Conservation (phyloP, 2,113 vertebrate genomes). For the Eulacestoma nigropectus region DNA sequence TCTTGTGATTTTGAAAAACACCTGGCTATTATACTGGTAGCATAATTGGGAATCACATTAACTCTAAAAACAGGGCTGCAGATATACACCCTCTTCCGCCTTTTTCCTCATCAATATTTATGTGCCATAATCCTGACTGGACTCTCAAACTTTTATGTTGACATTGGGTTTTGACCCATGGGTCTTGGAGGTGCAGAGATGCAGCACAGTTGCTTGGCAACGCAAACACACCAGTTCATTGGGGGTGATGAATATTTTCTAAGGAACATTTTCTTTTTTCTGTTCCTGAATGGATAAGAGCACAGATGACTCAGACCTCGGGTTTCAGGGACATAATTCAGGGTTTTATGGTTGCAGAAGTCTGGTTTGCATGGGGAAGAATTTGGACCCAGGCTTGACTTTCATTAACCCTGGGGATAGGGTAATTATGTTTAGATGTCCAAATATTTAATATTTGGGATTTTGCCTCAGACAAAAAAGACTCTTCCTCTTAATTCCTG, state of each 20-base stretch:
- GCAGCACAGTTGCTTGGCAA: constrained; percentile 20
- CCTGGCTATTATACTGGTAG: neutral
- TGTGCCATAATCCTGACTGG: neutral
- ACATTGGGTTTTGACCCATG: neutral
- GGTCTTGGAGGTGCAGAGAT: neutral
- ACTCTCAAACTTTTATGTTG: constrained; percentile 6
- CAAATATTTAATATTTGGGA: neutral
- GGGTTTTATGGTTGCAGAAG: neutral
- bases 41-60: neutral
- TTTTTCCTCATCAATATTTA: neutral
- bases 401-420: neutral
- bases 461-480: neutral
- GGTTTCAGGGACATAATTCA: neutral
- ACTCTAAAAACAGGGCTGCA: neutral
- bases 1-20: neutral
- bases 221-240: neutral
- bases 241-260: neutral
- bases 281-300: neutral
- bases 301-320: neutral
- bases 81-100: neutral
- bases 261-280: neutral
- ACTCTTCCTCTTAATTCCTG: neutral
- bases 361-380: neutral
- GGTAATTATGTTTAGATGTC: neutral
- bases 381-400: neutral